Evolutionary conservation across 2,888 invertebrate genomes (phyloP), one percentile per base, ranked within the genome.

Genomic region (Eretmocerus hayati): DNA sequence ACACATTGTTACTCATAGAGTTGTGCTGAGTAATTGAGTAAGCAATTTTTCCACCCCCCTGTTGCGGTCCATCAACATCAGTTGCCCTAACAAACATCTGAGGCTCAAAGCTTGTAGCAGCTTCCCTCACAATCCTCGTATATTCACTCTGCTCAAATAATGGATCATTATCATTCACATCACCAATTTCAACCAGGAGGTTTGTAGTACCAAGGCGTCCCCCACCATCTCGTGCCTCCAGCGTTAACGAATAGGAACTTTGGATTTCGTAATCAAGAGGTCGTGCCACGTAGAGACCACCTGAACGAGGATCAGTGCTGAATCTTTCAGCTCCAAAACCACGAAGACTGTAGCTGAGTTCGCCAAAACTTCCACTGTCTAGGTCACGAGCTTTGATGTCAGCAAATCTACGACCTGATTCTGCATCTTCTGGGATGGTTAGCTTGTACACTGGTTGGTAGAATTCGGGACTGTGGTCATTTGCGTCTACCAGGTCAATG

Each of bases 241-340:
- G 76, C 0, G 86, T 87, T 48, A 91, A 69, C 49, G 87, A 87
- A 56, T 86, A 91, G 49, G 84, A 84, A 58, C 84, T 85, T 58
- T 88, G 87, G 11, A 78, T 79, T 65, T 92, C 91, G 62, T 87
- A 87, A 64, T 92, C 89, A 38, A 91, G 69, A 5, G 71, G 61
- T 53, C 78, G 78, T 0, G 76, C 76, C 1, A 89, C 80, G 50
- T 75, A 83, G 8, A 90, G 66, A 5, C 83, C 83, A 0, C 90
- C 90, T 9, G 74, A 77, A 33, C 68, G 72, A 2, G 75, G 72
- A 61, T 89, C 80, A 0, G 87, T 85, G 30, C 74, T 76, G 62
- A 90, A 90, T 60, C 83, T 80, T 56, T 87, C 84, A 0, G 86
- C 82, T 0, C 88, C 88, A 61, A 88, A 86, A 8, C 91, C 90